Base-by-base conservation (phyloP, 35 echinoderm and acorn worm genomes). In the Amphiura filiformis region DNA sequence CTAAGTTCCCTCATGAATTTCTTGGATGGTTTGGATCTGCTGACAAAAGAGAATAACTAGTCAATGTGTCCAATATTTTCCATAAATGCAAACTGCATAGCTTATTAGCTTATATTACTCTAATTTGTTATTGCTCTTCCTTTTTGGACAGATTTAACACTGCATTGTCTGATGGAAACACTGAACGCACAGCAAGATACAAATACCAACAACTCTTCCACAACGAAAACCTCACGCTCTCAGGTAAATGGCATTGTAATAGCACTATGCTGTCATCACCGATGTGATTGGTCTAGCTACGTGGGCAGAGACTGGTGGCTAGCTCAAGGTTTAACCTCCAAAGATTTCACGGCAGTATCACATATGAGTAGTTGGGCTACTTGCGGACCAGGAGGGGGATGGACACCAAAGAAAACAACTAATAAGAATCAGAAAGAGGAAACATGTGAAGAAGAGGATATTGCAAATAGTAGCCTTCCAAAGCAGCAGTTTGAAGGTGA, bases 221-320 rank as follows among this genome's bases (percentile, higher is more conserved):
- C 61, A 70, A n/a, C 61, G 1, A 18, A 70, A 70, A 5, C 9
- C 26, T 70, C 61, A 70, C 61, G 26, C 61, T 70, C 61, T 22
- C 57, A 34, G 2, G 83, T 93, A 1, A 88, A 84, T 35, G 94
- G 89, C 9, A 57, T 93, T 30, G 78, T 86, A 61, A 90, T 93
- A 82, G 83, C 91, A 77, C 76, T 88, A 47, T 97, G 94, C 76
- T 97, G 94, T 31, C 94, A 97, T 76, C 94, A 97, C 77, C 56
- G 87, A 14, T 97, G 94, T 76, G 86, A 42, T 22, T 93, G 90
- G 90, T 80, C 56, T 9, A 90, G 82, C 33, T 93, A 97, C 57
- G 85, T 93, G 14, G 94, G 94, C 0, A 97, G 87, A 80, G 56
- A 90, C 20, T 97, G 89, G 37, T 81, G 93, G 31, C 36, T 28